phyloP scores from a whole-genome alignment of 2,888 invertebrate genomes.

The Entomobrya multifasciata region DNA sequence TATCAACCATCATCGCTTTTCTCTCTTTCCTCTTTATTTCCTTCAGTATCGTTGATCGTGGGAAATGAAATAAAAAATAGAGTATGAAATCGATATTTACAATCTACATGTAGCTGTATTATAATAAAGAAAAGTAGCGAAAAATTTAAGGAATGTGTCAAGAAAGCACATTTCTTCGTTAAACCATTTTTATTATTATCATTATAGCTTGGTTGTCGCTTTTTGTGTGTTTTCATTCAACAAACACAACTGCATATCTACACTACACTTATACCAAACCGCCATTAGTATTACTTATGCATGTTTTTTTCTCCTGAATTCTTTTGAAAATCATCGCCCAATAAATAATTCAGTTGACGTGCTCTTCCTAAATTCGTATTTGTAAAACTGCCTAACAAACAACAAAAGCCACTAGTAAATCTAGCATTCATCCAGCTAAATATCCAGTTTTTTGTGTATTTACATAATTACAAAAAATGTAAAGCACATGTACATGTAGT shows the following conservation, averaged over 20 bases:
- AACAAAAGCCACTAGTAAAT: constrained; percentile 7
- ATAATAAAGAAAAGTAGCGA: background rate
- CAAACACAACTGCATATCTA: constrained; percentile 14
- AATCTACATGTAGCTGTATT: constrained; percentile 43
- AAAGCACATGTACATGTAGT: background rate
- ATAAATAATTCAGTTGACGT: constrained; percentile 66
- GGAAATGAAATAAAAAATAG: constrained; percentile 39
- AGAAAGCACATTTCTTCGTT: constrained; percentile 59
- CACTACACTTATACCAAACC: too few species aligned
- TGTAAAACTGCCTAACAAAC: constrained; percentile 11
- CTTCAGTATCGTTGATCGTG: constrained; percentile 20
- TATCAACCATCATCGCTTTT: constrained; percentile 18
- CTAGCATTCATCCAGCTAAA: background rate
- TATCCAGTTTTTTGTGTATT: constrained; percentile 36
- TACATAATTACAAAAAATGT: constrained; percentile 55
- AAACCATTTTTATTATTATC: constrained; percentile 53
- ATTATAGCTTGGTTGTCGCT: background rate
- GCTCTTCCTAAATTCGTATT: background rate
- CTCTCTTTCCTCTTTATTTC: background rate
- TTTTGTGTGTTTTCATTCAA: too few species aligned
- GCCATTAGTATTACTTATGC: constrained; percentile 29
- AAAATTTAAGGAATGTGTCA: constrained; percentile 56
- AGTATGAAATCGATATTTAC: constrained; percentile 55
- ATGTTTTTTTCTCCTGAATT: constrained; percentile 24
- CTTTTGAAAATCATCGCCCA: constrained; percentile 56